These are phyloP conservation scores for Ascaphus truei DNA, from an alignment of 2,113 vertebrate species.

Conservation along the genomic window DNA sequence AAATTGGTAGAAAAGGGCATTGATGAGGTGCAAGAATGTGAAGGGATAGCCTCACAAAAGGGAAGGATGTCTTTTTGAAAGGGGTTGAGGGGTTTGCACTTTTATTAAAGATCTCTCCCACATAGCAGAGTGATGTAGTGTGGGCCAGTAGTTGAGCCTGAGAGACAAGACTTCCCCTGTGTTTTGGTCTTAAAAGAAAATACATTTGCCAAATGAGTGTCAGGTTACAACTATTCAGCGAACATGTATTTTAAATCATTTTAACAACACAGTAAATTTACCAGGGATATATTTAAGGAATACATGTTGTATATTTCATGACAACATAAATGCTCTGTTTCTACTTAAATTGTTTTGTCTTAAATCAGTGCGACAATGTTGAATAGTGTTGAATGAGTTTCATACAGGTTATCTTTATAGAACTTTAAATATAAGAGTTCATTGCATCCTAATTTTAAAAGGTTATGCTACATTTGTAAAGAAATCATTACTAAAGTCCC, in stretches of 20 bases:
- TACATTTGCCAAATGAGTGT: slow-evolving; percentile 12
- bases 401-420: background rate
- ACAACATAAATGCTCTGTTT: slow-evolving; percentile 26
- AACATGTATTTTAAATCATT: slow-evolving; percentile 32
- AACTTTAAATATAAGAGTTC: no score
- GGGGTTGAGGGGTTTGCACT: no score
- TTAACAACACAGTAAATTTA: slow-evolving; percentile 33
- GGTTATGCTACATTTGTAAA: no score
- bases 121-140: background rate
- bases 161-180: background rate
- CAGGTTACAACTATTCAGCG: slow-evolving; percentile 25
- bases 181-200: background rate
- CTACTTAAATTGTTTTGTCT: slow-evolving; percentile 11
- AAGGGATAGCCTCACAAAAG: no score
- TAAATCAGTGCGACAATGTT: slow-evolving; percentile 25
- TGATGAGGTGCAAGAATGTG: no score
- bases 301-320: slow-evolving; percentile 4
- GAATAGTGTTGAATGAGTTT: background rate
- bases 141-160: background rate
- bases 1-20: no score
- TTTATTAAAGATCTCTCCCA: background rate
- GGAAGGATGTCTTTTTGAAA: no score
- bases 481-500: no score
- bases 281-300: slow-evolving; percentile 11
- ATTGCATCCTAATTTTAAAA: no score